Percentiles rank a stretch among this genome's conserved stretches.
Evolutionary conservation across 2,888 invertebrate species (phyloP).

Genomic region (Steinernema scapterisci): DNA sequence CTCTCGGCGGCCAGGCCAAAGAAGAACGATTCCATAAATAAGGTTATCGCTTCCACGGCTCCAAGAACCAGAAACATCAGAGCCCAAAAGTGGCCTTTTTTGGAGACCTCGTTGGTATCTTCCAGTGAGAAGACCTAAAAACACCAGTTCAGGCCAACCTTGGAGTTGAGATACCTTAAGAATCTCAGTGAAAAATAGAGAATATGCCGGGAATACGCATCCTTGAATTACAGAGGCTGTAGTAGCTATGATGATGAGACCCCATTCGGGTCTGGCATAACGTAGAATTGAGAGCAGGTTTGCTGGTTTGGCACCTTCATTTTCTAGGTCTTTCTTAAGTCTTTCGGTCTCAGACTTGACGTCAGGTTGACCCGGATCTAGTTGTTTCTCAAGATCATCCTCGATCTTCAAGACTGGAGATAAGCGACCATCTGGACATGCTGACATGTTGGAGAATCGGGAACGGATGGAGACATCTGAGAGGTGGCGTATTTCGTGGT

Average conservation of each 20-base stretch:
- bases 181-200: conserved; percentile 69
- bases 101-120: conserved; percentile 65
- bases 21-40: conserved; percentile 47
- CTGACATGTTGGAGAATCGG: conserved; percentile 24
- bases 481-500: conserved; percentile 16
- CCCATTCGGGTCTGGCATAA: conserved; percentile 68
- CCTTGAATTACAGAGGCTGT: conserved; percentile 68
- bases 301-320: conserved; percentile 45
- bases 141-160: background rate
- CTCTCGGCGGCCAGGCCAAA: conserved; percentile 68
- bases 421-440: conserved; percentile 13
- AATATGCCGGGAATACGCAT: conserved; percentile 70
- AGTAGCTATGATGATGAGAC: conserved; percentile 67
- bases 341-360: conserved; percentile 31
- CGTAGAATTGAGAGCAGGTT: conserved; percentile 64
- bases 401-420: background rate
- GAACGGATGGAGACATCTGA: conserved; percentile 23
- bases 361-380: conserved; percentile 39
- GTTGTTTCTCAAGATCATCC: conserved; percentile 40
- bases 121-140: conserved; percentile 54
- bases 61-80: conserved; percentile 68
- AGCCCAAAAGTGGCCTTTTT: conserved; percentile 70
- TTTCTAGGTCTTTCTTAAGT: conserved; percentile 43
- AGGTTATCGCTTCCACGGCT: conserved; percentile 67
- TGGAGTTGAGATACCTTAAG: conserved; percentile 47